phyloP scores from a whole-genome alignment of 1,140 invertebrate genomes.

The Aleiodes sp. region DNA sequence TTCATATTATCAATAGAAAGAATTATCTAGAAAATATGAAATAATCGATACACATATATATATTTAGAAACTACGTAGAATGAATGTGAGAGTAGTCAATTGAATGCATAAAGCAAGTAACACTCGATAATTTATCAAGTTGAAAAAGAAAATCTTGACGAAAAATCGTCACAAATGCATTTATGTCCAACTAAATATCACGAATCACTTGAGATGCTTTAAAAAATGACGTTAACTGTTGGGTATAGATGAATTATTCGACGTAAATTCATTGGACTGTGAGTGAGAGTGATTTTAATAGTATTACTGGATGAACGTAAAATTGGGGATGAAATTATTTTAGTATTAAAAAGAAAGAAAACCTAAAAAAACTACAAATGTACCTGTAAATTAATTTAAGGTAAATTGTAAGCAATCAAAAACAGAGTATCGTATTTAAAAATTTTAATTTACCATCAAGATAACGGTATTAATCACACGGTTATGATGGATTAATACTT shows the following conservation, averaged over 20 bases:
- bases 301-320: constrained; percentile 3
- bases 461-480: no score
- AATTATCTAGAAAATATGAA: neutral
- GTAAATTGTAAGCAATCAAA: neutral
- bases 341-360: neutral
- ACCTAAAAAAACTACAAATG: neutral
- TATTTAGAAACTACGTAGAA: neutral
- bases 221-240: neutral
- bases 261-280: neutral
- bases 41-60: neutral
- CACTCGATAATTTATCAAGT: neutral
- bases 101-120: neutral
- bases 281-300: neutral
- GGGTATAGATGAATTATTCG: constrained; percentile 7
- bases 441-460: no score
- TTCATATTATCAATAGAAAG: neutral
- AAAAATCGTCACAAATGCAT: neutral
- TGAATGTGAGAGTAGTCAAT: neutral
- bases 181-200: neutral
- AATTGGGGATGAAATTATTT: no score
- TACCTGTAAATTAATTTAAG: constrained; percentile 14
- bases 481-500: no score
- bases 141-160: neutral
- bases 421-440: neutral
- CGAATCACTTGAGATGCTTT: neutral